Base-by-base conservation (phyloP, 2,888 invertebrate species). In the Cancer borealis region DNA sequence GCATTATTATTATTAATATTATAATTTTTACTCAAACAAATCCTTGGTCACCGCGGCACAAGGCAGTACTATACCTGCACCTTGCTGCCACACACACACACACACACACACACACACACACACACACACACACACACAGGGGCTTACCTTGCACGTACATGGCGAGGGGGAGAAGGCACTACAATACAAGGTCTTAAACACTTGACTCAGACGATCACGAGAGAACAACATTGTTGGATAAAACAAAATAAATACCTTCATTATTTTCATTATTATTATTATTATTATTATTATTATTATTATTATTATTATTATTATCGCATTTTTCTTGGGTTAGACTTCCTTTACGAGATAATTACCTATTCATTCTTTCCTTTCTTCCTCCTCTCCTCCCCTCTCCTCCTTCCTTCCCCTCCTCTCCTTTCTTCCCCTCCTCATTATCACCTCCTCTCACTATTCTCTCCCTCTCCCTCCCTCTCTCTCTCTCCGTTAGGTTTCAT, bases 1-100 rank as follows among this genome's bases (percentile, higher is more conserved):
- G 26, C 30, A 79, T 79, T 79, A 79, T 79, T 79, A 30, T 30
- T 12, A 30, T 79, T 79, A 79, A 79, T 79, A 79, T 79, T 79
- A 10, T 79, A 30, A 79, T 79, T 79, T 5, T 3, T 30, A 10
- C 79, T 21, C 8, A 79, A 30, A 30, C 8, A 26, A 26, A 30
- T 10, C 79, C 79, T 66, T 66, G 66, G 10, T 21, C 79, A 30
- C 79, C 26, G 30, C 79, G 30, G 10, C 79, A 79, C 30, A 26
- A 21, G 21, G n/a, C 21, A 66, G 66, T 66, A 30, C 30, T 30
- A 14, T 5, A 47, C 45, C n/a, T 12, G 17, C 88, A 46, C 88
- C 46, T n/a, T 14, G 45, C 39, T 21, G 8, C 88, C 8, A 79
- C 30, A 46, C 8, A 88, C 49, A 45, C 8, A 88, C 10, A 26